Percentiles rank a stretch among this genome's conserved stretches.
Conservation (phyloP, 37 sponge, comb jelly and placozoan genomes). For the Amphimedon queenslandica region DNA sequence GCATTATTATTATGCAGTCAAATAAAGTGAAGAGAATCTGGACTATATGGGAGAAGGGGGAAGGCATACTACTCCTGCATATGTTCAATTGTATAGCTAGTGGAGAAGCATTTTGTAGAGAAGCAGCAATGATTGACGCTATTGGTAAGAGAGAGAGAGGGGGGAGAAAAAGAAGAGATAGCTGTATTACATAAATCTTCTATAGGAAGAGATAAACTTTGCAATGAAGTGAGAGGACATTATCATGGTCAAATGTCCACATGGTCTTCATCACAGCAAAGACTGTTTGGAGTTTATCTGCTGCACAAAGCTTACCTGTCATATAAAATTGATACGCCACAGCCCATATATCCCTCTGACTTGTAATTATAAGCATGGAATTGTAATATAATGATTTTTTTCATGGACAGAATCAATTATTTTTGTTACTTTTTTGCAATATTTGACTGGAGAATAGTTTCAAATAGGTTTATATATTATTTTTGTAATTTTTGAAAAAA, state of each 20-base stretch:
- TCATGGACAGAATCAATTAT: too few species aligned
- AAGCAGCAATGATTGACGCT: conserved; percentile 86
- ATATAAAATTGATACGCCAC: conserved; percentile 34
- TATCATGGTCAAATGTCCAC: conserved; percentile 35
- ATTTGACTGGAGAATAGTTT: too few species aligned
- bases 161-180: too few species aligned
- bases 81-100: conserved; percentile 70
- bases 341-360: too few species aligned
- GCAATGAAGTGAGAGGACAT: conserved; percentile 69
- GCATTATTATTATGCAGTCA: too few species aligned
- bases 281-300: conserved; percentile 77
- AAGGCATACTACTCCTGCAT: conserved; percentile 79
- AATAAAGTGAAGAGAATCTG: conserved; percentile 59
- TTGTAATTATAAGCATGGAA: too few species aligned
- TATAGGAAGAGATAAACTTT: conserved; percentile 69
- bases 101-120: conserved; percentile 82
- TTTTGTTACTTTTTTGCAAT: too few species aligned
- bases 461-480: too few species aligned
- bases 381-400: too few species aligned
- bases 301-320: conserved; percentile 61
- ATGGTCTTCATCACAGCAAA: conserved; percentile 40
- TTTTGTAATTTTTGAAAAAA: too few species aligned
- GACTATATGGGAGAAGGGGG: conserved; percentile 67
- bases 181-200: not conserved
- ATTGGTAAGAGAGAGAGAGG: conserved; percentile 51